Percentiles rank a stretch among this genome's conserved stretches.
Evolutionary conservation across 1,140 invertebrate species (phyloP).

Genomic region (Ips typographus): DNA sequence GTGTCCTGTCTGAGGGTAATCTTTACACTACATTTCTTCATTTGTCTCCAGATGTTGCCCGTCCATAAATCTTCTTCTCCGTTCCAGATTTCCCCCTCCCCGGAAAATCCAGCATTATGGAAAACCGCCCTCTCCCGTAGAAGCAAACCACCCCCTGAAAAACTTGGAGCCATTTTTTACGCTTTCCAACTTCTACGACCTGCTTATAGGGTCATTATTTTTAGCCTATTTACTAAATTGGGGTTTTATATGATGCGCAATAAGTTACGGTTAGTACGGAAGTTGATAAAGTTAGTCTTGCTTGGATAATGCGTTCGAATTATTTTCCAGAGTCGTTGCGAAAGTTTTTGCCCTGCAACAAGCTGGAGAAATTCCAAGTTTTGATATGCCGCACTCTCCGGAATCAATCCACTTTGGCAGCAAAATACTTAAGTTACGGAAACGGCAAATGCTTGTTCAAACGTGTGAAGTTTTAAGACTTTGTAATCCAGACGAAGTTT

Average conservation of each 20-base stretch:
- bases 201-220: constrained; percentile 35
- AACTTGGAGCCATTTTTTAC: constrained; percentile 28
- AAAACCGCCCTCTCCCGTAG: too few species aligned
- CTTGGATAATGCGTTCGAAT: constrained; percentile 2
- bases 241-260: constrained; percentile 30
- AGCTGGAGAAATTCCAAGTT: too few species aligned
- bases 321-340: too few species aligned
- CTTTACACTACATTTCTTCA: constrained; percentile 45
- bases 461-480: background rate
- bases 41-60: constrained; percentile 43
- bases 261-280: constrained; percentile 28
- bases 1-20: constrained; percentile 35
- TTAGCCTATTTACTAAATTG: constrained; percentile 34
- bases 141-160: constrained; percentile 18
- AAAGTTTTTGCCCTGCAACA: too few species aligned
- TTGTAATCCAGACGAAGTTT: constrained; percentile 1
- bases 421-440: background rate
- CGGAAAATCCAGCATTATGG: too few species aligned
- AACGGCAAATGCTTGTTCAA: background rate
- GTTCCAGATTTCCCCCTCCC: constrained; percentile 29
- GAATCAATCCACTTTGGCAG: background rate
- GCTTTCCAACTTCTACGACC: constrained; percentile 29
- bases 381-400: background rate
- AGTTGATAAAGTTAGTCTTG: constrained; percentile 28
- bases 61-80: constrained; percentile 31